Base-by-base conservation (phyloP, 2,113 vertebrate genomes). In the Plotosus lineatus region DNA sequence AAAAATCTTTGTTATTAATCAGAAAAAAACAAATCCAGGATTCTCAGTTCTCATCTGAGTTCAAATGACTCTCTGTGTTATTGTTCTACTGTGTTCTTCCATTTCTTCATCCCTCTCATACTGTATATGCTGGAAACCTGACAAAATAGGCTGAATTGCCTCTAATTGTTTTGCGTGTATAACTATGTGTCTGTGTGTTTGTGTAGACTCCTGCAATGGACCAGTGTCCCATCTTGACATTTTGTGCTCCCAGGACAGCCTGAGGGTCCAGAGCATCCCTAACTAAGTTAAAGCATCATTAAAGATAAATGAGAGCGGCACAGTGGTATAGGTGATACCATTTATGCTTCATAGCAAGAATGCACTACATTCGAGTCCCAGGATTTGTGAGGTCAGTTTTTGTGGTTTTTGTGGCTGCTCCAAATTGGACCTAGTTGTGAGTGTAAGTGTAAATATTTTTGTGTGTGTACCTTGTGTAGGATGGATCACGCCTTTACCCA, bases 41-140 rank as follows among this genome's bases (percentile, higher is more conserved):
- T 46, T n/a, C 26, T 4, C 48, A 73, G 9, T 51, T 51, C 6
- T 4, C 8, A 51, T 17, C 69, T 51, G 17, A 51, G 8, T 46
- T 73, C 46, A 36, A 46, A 28, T 73, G 31, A 51, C 46, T 51
- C 15, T 48, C 68, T 71, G 12, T 66, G 63, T 71, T 69, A 36
- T n/a, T n/a, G 33, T n/a, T 72, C 33, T 50, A 33, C 23, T 46
- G 1, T 26, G 28, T 51, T 33, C 46, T 73, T 10, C 28, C 50
- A 12, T 33, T 73, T 36, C 69, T 36, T 73, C 14, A 28, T 31
- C 50, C 48, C 48, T 51, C 28, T 71, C 31, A 51, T 23, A 51
- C n/a, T n/a, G n/a, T n/a, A 19, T 28, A 36, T 36, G 46, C 28
- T 2, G 2, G 28, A 28, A 33, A 9, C 42, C 7, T 4, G 26